These are phyloP conservation scores for Danio albolineatus DNA, from an alignment of 2,797 vertebrate species.

Conservation along the genomic window DNA sequence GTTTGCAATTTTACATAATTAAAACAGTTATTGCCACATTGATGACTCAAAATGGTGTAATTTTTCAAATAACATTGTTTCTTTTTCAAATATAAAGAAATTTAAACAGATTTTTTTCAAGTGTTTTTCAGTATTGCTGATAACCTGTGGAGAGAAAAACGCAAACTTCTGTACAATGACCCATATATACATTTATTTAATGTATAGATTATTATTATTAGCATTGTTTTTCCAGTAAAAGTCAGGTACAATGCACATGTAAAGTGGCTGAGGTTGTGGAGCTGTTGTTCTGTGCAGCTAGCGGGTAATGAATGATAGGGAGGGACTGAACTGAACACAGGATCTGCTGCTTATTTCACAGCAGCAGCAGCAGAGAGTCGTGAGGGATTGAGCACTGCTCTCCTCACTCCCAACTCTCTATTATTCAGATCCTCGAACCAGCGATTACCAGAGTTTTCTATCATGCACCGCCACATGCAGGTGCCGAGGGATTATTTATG, in stretches of 20 bases:
- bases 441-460: slow-evolving; percentile 14
- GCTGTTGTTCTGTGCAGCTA: slow-evolving; percentile 14
- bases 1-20: too few species aligned
- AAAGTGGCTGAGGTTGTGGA: too few species aligned
- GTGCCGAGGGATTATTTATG: slow-evolving; percentile 24
- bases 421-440: slow-evolving; percentile 25
- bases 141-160: too few species aligned
- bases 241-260: not conserved
- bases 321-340: slow-evolving; percentile 35
- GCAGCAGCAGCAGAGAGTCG: not conserved
- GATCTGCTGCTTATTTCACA: slow-evolving; percentile 3
- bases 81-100: too few species aligned
- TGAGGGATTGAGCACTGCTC: slow-evolving; percentile 11
- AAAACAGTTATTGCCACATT: too few species aligned
- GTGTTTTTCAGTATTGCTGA: too few species aligned
- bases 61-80: too few species aligned
- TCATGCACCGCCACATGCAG: slow-evolving; percentile 27
- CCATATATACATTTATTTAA: too few species aligned
- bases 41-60: too few species aligned
- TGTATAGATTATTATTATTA: too few species aligned
- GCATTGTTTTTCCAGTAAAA: not conserved
- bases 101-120: too few species aligned
- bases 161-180: too few species aligned
- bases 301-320: slow-evolving; percentile 33
- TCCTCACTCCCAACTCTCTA: slow-evolving; percentile 12